phyloP scores from a whole-genome alignment of 1,140 invertebrate genomes.

The Gonatopus flavifemur region DNA sequence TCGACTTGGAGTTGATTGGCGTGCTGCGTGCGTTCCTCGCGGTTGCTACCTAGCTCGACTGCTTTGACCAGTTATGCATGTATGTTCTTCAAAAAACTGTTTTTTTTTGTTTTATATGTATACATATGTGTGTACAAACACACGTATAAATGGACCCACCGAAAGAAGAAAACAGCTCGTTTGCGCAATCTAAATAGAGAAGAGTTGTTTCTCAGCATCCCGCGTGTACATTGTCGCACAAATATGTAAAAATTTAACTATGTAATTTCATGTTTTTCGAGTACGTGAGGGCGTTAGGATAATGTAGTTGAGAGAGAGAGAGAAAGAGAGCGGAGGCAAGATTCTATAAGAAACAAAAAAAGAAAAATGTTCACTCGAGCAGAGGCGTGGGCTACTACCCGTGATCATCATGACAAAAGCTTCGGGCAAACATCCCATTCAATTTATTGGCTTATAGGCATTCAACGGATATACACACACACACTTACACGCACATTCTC shows the following conservation, averaged over 20 bases:
- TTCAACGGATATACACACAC: conserved; percentile 28
- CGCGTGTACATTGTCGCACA: no score
- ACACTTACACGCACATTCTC: no score
- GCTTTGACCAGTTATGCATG: conserved; percentile 49
- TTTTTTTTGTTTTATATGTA: conserved; percentile 25
- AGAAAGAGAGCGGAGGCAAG: background rate
- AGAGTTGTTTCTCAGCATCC: no score
- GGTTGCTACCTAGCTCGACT: conserved; percentile 41
- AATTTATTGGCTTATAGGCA: conserved; percentile 56
- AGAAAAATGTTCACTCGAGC: conserved; percentile 31
- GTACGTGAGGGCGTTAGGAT: conserved; percentile 3
- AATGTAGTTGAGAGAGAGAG: conserved; percentile 1
- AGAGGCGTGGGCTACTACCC: conserved; percentile 44
- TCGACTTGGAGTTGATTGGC: conserved; percentile 53
- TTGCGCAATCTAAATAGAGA: no score
- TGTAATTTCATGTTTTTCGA: conserved; percentile 10
- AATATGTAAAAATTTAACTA: no score
- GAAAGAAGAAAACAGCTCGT: no score
- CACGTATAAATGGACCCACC: no score
- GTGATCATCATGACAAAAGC: conserved; percentile 55
- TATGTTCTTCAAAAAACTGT: conserved; percentile 28
- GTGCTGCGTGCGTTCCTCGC: no score
- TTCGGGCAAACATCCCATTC: conserved; percentile 48
- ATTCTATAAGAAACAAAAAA: conserved; percentile 6
- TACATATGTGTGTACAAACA: no score